These are phyloP conservation scores for Capra hircus DNA, from an alignment of 2,113 vertebrate species.

Conservation along the genomic window DNA sequence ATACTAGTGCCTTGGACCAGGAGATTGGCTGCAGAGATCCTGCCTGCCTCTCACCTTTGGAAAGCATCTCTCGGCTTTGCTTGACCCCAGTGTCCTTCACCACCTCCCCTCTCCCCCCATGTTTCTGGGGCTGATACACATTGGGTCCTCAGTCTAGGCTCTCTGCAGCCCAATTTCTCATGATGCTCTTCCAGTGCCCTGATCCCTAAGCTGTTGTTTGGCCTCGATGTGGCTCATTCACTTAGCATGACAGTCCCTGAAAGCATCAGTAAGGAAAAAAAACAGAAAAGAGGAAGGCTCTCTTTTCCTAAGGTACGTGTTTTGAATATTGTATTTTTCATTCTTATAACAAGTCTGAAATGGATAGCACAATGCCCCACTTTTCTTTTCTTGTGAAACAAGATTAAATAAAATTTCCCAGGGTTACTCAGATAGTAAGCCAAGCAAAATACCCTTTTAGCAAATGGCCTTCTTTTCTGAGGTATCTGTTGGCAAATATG, in stretches of 20 bases:
- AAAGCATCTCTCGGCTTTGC: background rate
- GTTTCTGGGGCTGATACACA: background rate
- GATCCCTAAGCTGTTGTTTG: background rate
- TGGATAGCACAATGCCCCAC: background rate
- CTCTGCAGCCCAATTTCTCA: background rate
- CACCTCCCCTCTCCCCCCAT: too few species aligned
- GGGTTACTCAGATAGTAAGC: background rate
- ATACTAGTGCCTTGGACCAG: background rate
- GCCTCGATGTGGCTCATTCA: background rate
- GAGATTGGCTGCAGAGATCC: background rate
- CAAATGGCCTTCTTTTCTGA: background rate
- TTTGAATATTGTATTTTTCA: background rate
- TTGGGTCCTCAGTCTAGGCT: background rate
- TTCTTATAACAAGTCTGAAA: background rate
- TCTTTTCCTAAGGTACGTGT: background rate
- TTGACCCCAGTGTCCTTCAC: background rate
- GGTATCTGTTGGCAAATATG: background rate
- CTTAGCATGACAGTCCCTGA: background rate
- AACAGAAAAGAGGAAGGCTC: background rate
- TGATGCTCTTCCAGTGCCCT: background rate
- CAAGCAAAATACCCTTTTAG: background rate
- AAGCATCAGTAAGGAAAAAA: background rate
- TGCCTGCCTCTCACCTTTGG: too few species aligned
- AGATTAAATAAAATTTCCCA: constrained; percentile 4
- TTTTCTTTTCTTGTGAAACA: background rate